Conservation (phyloP, 2,797 vertebrate genomes). For the Phoeniculus purpureus region DNA sequence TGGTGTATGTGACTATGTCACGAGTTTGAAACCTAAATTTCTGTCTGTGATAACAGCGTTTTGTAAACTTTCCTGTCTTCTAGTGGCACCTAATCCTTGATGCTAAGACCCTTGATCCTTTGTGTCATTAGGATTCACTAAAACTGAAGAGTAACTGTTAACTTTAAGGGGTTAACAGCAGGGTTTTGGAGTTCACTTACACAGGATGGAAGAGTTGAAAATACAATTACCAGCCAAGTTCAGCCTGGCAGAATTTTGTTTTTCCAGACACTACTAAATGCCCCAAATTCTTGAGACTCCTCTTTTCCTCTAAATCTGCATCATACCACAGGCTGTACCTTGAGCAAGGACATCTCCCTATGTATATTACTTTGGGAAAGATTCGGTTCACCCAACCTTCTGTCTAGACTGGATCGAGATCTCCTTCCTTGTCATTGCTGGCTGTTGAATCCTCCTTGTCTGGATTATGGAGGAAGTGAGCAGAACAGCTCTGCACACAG, state of each 20-base stretch:
- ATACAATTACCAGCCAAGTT: background rate
- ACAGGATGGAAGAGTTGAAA: background rate
- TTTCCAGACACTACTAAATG: background rate
- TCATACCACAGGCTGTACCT: background rate
- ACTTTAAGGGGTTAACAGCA: background rate
- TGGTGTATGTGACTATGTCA: accelerated
- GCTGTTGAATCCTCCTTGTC: background rate
- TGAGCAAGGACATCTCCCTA: background rate
- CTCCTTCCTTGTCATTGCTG: background rate
- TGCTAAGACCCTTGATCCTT: background rate
- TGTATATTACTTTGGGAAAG: background rate
- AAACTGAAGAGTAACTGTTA: background rate
- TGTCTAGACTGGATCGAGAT: background rate
- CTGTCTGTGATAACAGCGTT: background rate
- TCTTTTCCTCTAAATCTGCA: background rate
- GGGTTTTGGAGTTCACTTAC: background rate
- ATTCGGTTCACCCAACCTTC: background rate
- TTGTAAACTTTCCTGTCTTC: background rate
- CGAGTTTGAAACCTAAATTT: background rate
- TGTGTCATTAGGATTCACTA: background rate
- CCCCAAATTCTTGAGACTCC: background rate
- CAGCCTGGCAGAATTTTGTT: background rate
- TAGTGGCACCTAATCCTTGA: background rate
- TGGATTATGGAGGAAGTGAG: background rate
- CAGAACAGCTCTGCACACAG: background rate